Evolutionary conservation across 2,797 vertebrate species (phyloP), one percentile per base, ranked within the genome.

Genomic region (Lepilemur septentrionalis): DNA sequence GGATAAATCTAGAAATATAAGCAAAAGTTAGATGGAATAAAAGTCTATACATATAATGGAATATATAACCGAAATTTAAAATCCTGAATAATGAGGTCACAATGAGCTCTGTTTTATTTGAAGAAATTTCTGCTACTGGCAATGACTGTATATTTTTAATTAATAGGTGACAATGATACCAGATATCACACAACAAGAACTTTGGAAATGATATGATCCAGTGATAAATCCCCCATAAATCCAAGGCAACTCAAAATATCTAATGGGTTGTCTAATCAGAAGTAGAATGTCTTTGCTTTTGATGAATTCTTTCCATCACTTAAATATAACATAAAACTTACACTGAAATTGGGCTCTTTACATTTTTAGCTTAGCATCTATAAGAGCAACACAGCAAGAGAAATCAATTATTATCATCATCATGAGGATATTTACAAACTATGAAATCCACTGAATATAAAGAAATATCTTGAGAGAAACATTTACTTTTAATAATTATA

Each of bases 1-100:
- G 99, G 99, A 97, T 99, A 99, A 98, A 99, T 99, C 99, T 99
- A 98, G 63, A 96, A 90, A 98, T 98, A 95, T 35, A 96, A 97
- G 80, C 35, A 94, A 98, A 98, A 32, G 65, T 96, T 59, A 98
- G 89, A 97, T 25, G 17, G n/a, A 65, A 91, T 61, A 52, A 75
- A 89, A 78, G 20, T 46, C 52, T 20, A 79, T 18, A 41, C 76
- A 57, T 7, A 43, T 7, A 50, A 50, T 32, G 2, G 10, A 75
- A 88, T 30, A 75, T 0, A 70, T 35, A 83, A 82, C 9, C 35
- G 5, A 13, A 81, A 43, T 59, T 81, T 38, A 11, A 3, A 78
- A 63, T 38, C 12, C 10, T 63, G 65, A 4, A 65, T 35, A 63
- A 73, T 52, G 5, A 63, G 38, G n/a, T 67, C 28, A 92, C 18